Percentiles rank a stretch among this genome's conserved stretches.
phyloP scores from a whole-genome alignment of 2,888 invertebrate genomes.

The Cybosia mesomella region DNA sequence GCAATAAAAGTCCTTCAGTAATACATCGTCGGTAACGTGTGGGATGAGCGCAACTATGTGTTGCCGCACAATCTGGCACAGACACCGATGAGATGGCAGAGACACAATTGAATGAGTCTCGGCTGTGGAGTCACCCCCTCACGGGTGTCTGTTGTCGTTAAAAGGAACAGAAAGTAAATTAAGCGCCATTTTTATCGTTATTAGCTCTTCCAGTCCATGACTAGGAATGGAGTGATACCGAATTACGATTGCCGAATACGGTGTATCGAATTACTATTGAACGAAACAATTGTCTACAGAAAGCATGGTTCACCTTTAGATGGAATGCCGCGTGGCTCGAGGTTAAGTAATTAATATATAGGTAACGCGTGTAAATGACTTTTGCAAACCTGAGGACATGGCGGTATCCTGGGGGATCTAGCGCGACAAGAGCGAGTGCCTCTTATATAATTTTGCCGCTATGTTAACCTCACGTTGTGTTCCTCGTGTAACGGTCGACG shows the following conservation, averaged over 20 bases:
- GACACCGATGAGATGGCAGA: neutral
- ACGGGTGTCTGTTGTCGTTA: constrained; percentile 25
- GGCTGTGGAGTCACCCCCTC: constrained; percentile 30
- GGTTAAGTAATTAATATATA: neutral
- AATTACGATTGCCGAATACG: no score
- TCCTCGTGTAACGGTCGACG: no score
- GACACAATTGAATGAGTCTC: constrained; percentile 40
- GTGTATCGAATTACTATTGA: neutral
- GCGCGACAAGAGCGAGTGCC: no score
- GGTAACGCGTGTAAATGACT: neutral
- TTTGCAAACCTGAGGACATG: no score
- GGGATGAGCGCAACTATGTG: neutral
- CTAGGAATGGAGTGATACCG: neutral
- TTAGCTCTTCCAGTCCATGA: constrained; percentile 13
- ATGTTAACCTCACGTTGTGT: no score
- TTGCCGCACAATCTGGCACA: neutral
- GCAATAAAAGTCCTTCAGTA: constrained; percentile 40
- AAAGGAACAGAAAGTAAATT: constrained; percentile 44
- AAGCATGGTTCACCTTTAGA: no score
- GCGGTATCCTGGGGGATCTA: no score
- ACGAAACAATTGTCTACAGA: no score
- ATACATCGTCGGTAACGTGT: constrained; percentile 24
- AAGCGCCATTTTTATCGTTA: constrained; percentile 30
- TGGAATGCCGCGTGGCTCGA: no score
- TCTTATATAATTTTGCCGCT: no score